These are phyloP conservation scores for Cylas formicarius DNA, from an alignment of 1,140 invertebrate genomes.

Conservation along the genomic window DNA sequence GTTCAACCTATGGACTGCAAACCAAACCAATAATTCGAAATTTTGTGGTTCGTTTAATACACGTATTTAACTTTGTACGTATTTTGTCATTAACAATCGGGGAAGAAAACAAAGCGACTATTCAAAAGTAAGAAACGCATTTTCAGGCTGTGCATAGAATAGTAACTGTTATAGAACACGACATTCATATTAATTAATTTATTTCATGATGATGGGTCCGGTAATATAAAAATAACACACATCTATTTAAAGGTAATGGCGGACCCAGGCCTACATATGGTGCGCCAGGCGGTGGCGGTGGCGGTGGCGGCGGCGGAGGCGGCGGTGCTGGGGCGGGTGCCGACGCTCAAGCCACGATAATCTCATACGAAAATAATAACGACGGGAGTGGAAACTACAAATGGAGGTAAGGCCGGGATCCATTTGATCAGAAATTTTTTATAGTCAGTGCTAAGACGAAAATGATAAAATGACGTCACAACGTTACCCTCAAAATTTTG, in stretches of 20 bases:
- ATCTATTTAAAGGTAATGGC: conserved; percentile 17
- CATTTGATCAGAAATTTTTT: no score
- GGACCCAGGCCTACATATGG: conserved; percentile 14
- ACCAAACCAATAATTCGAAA: no score
- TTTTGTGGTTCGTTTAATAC: no score
- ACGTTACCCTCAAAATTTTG: no score
- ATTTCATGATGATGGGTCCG: no score
- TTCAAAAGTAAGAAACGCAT: neutral
- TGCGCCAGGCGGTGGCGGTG: conserved; percentile 3
- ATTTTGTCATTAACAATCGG: neutral
- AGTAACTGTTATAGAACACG: neutral
- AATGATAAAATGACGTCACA: no score
- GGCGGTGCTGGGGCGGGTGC: conserved; percentile 17
- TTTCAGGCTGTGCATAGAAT: neutral
- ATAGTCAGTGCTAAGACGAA: no score
- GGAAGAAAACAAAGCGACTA: conserved; percentile 1
- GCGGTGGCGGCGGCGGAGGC: conserved; percentile 16
- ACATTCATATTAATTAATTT: neutral
- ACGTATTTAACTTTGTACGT: neutral
- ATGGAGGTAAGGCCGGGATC: conserved; percentile 30
- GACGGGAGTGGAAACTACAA: conserved; percentile 40
- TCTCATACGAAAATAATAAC: conserved; percentile 37
- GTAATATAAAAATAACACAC: neutral
- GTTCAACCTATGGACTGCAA: neutral
- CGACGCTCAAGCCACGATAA: conserved; percentile 30